These are phyloP conservation scores for Syngnathus acus DNA, from an alignment of 2,797 vertebrate genomes.

Conservation along the genomic window DNA sequence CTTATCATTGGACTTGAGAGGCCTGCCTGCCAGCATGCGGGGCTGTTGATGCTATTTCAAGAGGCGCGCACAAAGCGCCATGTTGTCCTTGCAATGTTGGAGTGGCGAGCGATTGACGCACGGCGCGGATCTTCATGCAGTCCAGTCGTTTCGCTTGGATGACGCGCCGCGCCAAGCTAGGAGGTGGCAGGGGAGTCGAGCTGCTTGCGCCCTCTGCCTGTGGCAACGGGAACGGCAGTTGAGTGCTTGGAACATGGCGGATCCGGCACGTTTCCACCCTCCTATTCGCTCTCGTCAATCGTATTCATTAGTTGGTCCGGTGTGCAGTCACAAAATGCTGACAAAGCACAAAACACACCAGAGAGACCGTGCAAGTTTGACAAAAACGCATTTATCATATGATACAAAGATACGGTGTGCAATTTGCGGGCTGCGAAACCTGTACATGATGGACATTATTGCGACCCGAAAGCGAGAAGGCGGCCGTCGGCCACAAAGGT, in stretches of 20 bases:
- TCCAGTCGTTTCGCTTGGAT: background rate
- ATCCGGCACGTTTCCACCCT: background rate
- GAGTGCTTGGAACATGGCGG: background rate
- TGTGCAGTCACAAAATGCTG: no score
- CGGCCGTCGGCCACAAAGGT: conserved; percentile 54
- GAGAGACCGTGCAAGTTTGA: conserved; percentile 61
- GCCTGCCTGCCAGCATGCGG: background rate
- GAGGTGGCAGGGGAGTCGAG: no score
- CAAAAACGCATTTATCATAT: conserved; percentile 95
- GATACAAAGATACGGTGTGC: conserved; percentile 98
- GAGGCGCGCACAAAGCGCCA: no score
- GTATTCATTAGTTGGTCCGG: no score
- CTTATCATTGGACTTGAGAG: conserved; percentile 22
- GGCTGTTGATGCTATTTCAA: conserved; percentile 48
- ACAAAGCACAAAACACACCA: conserved; percentile 1
- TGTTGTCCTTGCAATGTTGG: no score
- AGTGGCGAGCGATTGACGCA: no score
- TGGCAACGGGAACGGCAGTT: background rate
- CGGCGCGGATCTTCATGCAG: no score
- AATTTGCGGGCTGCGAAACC: conserved; percentile 82
- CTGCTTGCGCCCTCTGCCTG: conserved; percentile 43
- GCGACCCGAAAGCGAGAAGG: conserved; percentile 62
- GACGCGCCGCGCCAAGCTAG: no score
- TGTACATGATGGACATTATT: conserved; percentile 78
- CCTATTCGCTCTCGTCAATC: no score